Base-by-base conservation (phyloP, 1,140 invertebrate species). In the Habropoda laboriosa region DNA sequence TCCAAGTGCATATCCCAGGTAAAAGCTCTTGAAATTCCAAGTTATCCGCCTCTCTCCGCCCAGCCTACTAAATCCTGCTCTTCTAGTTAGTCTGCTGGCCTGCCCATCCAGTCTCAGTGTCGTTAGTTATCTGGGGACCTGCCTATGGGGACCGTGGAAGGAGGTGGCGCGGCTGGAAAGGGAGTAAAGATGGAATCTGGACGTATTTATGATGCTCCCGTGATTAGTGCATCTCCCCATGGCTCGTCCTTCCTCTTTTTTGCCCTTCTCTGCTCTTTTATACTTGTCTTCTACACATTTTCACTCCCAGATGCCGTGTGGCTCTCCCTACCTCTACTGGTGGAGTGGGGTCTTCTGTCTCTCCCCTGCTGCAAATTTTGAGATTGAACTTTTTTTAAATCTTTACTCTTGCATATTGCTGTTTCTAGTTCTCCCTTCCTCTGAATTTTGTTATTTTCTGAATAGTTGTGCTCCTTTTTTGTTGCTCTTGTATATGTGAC, bases 141-240 rank as follows among this genome's bases (percentile, higher is more conserved):
- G 63, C 16, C 49, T 35, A 30, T n/a, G 13, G 35, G 51, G 16
- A 45, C n/a, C 13, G 24, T 18, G 49, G 12, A 32, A 7, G 5
- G 24, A 40, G 12, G 10, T 16, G 32, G 18, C 18, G 16, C 0
- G 1, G 2, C 30, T 61, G 63, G 40, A 67, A 76, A 67, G 49
- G 64, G 51, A 77, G 21, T 42, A 42, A 21, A 58, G 64, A 70
- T 77, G 53, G 18, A 58, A 68, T 77, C 63, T 57, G 18, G 38
- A 76, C 30, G 42, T 77, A 70, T 77, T 77, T 70, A 77, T 58
- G 64, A 68, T 24, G n/a, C 21, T 77, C 10, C 1, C 16, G 21
- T 76, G 63, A 47, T 76, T 47, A 77, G 18, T 47, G 27, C n/a
- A 57, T 27, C 30, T 27, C n/a, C 24, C 45, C 38, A 21, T 55